phyloP scores from a whole-genome alignment of 2,888 invertebrate species.

The Bugula neritina region DNA sequence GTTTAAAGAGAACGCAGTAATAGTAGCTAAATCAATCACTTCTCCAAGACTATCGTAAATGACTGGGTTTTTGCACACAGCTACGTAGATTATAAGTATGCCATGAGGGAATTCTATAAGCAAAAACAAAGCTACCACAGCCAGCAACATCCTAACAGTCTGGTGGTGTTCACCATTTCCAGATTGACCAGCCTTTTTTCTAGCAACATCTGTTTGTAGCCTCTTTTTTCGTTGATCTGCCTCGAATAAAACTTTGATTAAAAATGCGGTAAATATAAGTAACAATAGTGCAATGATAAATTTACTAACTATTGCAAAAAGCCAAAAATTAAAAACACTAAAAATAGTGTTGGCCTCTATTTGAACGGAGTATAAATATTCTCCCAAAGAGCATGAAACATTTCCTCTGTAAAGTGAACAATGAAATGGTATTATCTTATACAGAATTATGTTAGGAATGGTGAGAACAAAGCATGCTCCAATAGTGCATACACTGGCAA shows the following conservation, averaged over 20 bases:
- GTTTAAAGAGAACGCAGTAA: constrained; percentile 22
- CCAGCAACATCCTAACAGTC: constrained; percentile 25
- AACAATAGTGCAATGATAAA: not conserved
- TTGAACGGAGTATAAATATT: not conserved
- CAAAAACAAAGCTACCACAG: constrained; percentile 14
- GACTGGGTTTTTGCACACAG: not conserved
- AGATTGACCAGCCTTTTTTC: not conserved
- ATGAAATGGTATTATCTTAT: not conserved
- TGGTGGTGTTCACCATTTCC: not conserved
- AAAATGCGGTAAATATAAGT: constrained; percentile 5
- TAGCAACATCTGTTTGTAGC: not conserved
- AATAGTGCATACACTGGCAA: not conserved
- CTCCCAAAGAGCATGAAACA: not conserved
- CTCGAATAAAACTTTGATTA: constrained; percentile 10
- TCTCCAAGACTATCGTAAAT: constrained; percentile 14
- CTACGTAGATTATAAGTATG: not conserved
- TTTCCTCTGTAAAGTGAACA: not conserved
- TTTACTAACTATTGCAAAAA: constrained; percentile 10
- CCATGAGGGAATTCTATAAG: constrained; percentile 24
- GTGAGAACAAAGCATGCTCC: not conserved
- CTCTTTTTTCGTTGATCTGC: constrained; percentile 16
- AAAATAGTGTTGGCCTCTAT: not conserved
- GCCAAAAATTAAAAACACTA: constrained; percentile 21
- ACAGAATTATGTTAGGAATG: constrained; percentile 1
- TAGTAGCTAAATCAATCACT: constrained; percentile 23